Base-by-base conservation (phyloP, 2,888 invertebrate genomes). In the Leptopterna dolabrata region DNA sequence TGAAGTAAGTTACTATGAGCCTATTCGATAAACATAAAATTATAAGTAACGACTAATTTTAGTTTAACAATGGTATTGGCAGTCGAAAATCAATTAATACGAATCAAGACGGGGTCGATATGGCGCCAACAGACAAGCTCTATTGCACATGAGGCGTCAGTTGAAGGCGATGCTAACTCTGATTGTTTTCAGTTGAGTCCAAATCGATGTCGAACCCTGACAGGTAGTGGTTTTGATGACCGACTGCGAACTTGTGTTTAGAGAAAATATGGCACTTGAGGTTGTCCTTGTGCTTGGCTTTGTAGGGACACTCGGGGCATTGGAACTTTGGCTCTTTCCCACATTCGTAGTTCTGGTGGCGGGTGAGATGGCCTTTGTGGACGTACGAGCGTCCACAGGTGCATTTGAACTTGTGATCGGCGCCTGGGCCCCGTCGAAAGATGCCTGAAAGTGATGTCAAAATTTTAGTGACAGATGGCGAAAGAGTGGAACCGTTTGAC, bases 371-470 rank as follows among this genome's bases (percentile, higher is more conserved):
- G 16, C 87, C 70, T 71, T 87, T 88, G 86, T 89, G 89, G n/a
- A 89, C 89, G 87, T 90, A 90, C 27, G 73, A 82, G 55, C 88
- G 88, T 13, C 88, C 88, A 89, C 93, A 93, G 24, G 16, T 0
- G 27, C 83, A 83, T 16, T 27, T 29, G 83, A 43, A 83, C 19
- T 71, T 63, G 43, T 83, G 83, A 11, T 83, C 83, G 24, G 83
- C 27, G 30, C 13, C 55, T 6, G 41, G 27, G 1, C 81, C 55
- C 4, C 89, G 88, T 63, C 87, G n/a, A 45, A 30, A 51, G 6
- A 16, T 14, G 43, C 81, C 83, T 83, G 83, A 29, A 82, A 83
- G 30, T 13, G 63, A 80, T 87, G n/a, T 24, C 51, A 14, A 19
- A 73, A 73, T 19, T 1, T 30, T 36, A 73, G 73, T 19, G 29